Percentiles rank a stretch among this genome's conserved stretches.
Evolutionary conservation across 2,113 vertebrate genomes (phyloP).

Genomic region (Climacteris rufus): DNA sequence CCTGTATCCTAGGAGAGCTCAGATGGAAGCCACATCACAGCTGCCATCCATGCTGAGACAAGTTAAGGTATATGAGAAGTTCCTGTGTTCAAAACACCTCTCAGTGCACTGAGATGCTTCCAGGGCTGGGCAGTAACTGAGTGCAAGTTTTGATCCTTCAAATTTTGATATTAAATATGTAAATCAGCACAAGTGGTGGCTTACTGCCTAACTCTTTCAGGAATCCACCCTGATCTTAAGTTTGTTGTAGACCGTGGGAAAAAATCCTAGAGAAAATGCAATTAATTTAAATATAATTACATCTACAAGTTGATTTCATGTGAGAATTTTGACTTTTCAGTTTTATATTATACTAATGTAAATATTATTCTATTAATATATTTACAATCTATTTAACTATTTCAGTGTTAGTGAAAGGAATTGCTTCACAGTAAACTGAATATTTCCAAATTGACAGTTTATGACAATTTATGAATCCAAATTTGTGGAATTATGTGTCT

Average conservation of each 20-base stretch:
- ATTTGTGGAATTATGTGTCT: background rate
- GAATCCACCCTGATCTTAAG: background rate
- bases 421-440: background rate
- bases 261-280: background rate
- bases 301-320: background rate
- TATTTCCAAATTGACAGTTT: background rate
- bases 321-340: background rate
- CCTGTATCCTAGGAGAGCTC: background rate
- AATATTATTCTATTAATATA: background rate
- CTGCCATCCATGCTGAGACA: background rate
- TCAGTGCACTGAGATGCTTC: background rate
- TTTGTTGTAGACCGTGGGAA: background rate
- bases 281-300: background rate
- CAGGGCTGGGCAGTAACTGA: background rate
- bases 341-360: background rate
- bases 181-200: background rate
- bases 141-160: background rate
- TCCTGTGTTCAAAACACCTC: background rate
- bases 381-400: background rate
- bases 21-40: background rate
- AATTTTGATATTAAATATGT: background rate
- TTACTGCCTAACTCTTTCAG: background rate
- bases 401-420: background rate
- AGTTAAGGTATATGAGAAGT: background rate
- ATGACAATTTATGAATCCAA: background rate